Conservation (phyloP, 2,888 invertebrate species). For the Tinea trinotella region DNA sequence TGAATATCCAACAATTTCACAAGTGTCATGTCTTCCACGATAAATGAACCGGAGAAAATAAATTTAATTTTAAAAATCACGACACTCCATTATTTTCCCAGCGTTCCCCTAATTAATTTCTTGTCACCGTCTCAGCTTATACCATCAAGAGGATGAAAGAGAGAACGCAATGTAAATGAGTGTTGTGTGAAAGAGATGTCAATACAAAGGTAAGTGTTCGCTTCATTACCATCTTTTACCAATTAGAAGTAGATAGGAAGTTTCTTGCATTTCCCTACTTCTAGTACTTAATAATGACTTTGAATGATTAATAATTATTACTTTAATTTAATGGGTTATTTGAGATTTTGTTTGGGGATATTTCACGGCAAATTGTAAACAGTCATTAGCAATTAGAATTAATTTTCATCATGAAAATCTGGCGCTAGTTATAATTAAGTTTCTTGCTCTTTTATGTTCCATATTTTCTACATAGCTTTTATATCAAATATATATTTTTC, state of each 20-base stretch:
- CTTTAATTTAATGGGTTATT: not conserved
- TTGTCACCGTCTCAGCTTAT: conserved; percentile 55
- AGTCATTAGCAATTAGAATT: too few species aligned
- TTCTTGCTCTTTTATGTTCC: too few species aligned
- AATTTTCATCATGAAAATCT: too few species aligned
- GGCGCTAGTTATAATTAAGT: too few species aligned
- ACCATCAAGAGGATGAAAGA: conserved; percentile 45
- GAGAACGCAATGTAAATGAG: conserved; percentile 28
- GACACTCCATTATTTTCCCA: conserved; percentile 64
- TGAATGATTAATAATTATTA: conserved; percentile 14
- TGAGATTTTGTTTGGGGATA: not conserved
- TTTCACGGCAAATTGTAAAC: too few species aligned
- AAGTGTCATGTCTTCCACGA: conserved; percentile 67
- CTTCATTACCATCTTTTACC: conserved; percentile 67
- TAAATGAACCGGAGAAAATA: conserved; percentile 70
- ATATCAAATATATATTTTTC: too few species aligned
- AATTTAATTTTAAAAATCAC: conserved; percentile 71
- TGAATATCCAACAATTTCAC: conserved; percentile 64
- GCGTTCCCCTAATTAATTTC: conserved; percentile 70
- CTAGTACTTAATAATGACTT: conserved; percentile 17
- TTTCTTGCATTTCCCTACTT: conserved; percentile 36
- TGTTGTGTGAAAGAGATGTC: conserved; percentile 33
- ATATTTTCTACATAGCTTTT: too few species aligned
- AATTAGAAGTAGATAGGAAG: conserved; percentile 62
- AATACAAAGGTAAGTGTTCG: conserved; percentile 49